These are phyloP conservation scores for Petrolisthes cinctipes DNA, from an alignment of 2,888 invertebrate genomes.

Conservation along the genomic window DNA sequence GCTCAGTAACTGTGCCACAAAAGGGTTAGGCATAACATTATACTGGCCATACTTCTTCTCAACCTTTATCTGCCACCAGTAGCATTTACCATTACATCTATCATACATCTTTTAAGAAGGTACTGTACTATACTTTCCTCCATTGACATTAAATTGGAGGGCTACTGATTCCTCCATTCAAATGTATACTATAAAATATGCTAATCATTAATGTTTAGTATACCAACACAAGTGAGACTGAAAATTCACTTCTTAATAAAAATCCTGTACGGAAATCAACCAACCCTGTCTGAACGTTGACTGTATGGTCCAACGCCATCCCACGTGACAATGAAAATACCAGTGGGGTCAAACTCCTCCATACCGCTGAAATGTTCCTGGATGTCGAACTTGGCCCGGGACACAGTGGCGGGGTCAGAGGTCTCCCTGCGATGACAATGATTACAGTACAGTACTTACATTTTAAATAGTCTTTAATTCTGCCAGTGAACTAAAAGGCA, in stretches of 20 bases:
- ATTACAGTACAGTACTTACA: no score
- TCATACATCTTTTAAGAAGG: no score
- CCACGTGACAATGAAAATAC: slow-evolving; percentile 92
- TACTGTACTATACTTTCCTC: no score
- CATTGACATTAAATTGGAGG: no score
- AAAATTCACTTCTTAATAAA: neutral
- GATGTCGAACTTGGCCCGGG: slow-evolving; percentile 78
- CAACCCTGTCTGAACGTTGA: slow-evolving; percentile 77
- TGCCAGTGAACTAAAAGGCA: no score
- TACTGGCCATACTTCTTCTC: no score
- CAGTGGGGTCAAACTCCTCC: slow-evolving; percentile 80
- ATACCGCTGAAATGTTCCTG: slow-evolving; percentile 81
- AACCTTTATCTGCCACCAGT: no score
- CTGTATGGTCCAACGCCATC: slow-evolving; percentile 84
- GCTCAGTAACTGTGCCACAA: no score
- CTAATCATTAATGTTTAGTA: neutral
- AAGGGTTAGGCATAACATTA: no score
- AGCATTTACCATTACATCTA: no score
- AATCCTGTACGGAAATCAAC: slow-evolving; percentile 31
- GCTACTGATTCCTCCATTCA: neutral
- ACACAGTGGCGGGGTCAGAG: slow-evolving; percentile 69
- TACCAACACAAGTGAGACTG: neutral
- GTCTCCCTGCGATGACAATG: slow-evolving; percentile 70
- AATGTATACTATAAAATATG: neutral
- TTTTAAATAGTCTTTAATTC: no score